These are phyloP conservation scores for Meriones psammophilus DNA, from an alignment of 2,797 vertebrate genomes.

Conservation along the genomic window DNA sequence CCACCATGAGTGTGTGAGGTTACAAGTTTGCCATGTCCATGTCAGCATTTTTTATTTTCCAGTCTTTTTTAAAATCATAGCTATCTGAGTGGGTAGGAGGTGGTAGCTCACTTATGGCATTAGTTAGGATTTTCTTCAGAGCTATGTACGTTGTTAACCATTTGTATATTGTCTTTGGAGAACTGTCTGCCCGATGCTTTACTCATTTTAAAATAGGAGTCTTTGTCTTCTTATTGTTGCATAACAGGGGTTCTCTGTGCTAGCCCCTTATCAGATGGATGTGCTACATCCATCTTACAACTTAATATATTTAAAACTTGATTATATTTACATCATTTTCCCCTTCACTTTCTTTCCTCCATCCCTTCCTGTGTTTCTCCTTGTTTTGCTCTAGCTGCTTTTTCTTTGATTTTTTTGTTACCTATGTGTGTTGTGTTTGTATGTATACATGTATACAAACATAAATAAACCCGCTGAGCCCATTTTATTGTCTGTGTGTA, in stretches of 20 bases:
- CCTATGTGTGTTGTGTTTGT: background rate
- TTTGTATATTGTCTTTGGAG: slow-evolving; percentile 39
- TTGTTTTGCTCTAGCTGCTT: background rate
- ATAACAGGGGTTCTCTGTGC: slow-evolving; percentile 15
- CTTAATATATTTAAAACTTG: background rate
- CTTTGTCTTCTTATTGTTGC: slow-evolving; percentile 39
- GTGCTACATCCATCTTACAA: background rate
- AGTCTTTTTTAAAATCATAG: background rate
- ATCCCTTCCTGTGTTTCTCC: too few species aligned
- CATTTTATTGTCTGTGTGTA: background rate
- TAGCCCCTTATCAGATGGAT: background rate
- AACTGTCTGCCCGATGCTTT: slow-evolving; percentile 40
- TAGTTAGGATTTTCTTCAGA: background rate
- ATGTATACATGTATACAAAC: background rate
- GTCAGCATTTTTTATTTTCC: slow-evolving; percentile 19
- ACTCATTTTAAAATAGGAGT: background rate
- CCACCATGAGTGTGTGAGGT: background rate
- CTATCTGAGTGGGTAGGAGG: background rate
- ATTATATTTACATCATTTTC: background rate
- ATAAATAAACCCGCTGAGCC: background rate
- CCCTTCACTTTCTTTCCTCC: background rate
- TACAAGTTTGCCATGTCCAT: background rate
- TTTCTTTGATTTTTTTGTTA: background rate
- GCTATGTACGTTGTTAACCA: background rate
- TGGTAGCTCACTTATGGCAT: background rate